Conservation (phyloP, 2,888 invertebrate species). For the Synergus itoensis region DNA sequence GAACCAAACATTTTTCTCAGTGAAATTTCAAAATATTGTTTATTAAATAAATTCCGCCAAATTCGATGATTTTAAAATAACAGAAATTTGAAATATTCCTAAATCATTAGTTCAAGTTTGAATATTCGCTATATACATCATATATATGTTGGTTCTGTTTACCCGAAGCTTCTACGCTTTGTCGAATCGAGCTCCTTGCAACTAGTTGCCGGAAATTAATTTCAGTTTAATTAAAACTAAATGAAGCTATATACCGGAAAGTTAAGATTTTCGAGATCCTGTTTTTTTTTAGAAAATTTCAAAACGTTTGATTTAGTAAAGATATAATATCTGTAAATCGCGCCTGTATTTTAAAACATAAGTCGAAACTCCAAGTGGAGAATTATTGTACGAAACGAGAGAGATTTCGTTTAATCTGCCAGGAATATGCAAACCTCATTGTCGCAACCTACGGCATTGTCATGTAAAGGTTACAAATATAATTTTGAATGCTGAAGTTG, state of each 20-base stretch:
- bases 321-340: background rate
- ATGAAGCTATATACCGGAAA: background rate
- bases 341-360: background rate
- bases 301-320: background rate
- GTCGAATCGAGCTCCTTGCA: background rate
- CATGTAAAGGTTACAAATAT: conserved; percentile 12
- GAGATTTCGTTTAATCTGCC: background rate
- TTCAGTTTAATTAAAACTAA: background rate
- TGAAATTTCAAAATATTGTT: no score
- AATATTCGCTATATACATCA: background rate
- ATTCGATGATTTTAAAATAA: no score
- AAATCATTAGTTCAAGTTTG: background rate
- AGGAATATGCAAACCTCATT: conserved; percentile 3
- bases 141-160: background rate
- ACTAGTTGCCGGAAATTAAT: background rate
- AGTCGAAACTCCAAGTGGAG: background rate
- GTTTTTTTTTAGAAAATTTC: background rate
- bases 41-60: no score
- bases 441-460: background rate
- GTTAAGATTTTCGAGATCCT: background rate
- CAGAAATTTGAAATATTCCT: no score
- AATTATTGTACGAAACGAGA: background rate
- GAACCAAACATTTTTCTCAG: no score
- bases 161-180: background rate
- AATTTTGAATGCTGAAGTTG: background rate